These are phyloP conservation scores for Phrynosoma platyrhinos DNA, from an alignment of 2,113 vertebrate species.

Conservation along the genomic window DNA sequence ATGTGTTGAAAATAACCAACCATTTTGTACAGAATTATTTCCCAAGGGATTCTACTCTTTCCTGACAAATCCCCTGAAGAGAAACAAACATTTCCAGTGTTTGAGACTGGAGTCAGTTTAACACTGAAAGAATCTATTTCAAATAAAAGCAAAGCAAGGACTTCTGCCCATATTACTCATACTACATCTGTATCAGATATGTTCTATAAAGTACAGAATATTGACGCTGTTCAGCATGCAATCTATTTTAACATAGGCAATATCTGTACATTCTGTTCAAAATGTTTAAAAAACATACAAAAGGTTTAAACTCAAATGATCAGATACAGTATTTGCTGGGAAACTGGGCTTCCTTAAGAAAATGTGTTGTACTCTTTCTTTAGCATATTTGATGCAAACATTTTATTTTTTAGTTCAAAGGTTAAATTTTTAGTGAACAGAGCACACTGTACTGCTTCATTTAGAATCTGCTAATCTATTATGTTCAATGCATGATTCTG, in stretches of 20 bases:
- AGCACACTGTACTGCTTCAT: not conserved
- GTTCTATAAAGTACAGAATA: not conserved
- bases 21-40: conserved; percentile 29
- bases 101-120: conserved; percentile 47
- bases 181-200: not conserved
- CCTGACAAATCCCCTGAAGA: not conserved
- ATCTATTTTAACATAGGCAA: not conserved
- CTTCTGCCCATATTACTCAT: not conserved
- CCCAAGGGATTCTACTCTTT: not conserved
- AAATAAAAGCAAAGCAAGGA: rapidly evolving
- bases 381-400: not conserved
- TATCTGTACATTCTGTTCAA: not conserved
- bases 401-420: not conserved
- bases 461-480: not conserved
- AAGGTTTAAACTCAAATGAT: not conserved
- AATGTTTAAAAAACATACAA: not conserved
- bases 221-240: not conserved
- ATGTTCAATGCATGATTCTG: not conserved
- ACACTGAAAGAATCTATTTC: not conserved
- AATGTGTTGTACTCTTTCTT: not conserved
- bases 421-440: not conserved
- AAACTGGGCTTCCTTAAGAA: not conserved
- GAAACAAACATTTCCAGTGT: conserved; percentile 38
- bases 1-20: conserved; percentile 5
- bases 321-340: not conserved